Evolutionary conservation across 2,113 vertebrate genomes (phyloP).

Genomic region (Gallinago undulata): DNA sequence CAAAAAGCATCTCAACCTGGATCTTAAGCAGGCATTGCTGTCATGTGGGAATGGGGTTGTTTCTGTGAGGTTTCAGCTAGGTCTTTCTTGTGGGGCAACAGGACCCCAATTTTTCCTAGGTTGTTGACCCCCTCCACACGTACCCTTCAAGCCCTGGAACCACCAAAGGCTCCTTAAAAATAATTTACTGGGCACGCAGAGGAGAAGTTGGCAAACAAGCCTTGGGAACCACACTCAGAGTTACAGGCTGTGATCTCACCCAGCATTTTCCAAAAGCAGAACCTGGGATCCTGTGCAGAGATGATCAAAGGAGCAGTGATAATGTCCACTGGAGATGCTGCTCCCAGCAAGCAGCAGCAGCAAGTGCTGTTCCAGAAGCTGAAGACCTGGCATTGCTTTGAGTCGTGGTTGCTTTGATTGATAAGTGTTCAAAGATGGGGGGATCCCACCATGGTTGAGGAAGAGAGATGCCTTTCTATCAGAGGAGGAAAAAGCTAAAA

Average conservation of each 20-base stretch:
- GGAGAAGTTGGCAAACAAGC: not conserved
- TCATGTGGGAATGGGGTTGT: fast-evolving
- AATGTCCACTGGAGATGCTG: not conserved
- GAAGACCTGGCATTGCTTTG: not conserved
- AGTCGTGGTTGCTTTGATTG: fast-evolving
- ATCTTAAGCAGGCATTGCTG: not conserved
- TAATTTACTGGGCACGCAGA: not conserved
- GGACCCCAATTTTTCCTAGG: fast-evolving
- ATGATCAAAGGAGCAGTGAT: not conserved
- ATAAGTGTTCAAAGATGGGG: not conserved
- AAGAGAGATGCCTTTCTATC: not conserved
- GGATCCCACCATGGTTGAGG: not conserved
- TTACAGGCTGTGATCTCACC: not conserved
- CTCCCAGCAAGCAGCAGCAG: not conserved
- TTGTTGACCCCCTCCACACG: not conserved
- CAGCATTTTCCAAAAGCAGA: not conserved
- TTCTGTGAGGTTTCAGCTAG: not conserved
- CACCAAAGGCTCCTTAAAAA: not conserved
- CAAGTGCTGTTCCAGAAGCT: not conserved
- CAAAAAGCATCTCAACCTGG: not conserved
- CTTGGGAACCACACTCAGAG: not conserved
- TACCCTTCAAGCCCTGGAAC: not conserved
- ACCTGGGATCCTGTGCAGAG: not conserved
- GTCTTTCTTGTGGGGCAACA: not conserved
- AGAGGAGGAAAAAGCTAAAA: not conserved